Evolutionary conservation across 2,888 invertebrate genomes (phyloP).

Genomic region (Deroplatys truncata): DNA sequence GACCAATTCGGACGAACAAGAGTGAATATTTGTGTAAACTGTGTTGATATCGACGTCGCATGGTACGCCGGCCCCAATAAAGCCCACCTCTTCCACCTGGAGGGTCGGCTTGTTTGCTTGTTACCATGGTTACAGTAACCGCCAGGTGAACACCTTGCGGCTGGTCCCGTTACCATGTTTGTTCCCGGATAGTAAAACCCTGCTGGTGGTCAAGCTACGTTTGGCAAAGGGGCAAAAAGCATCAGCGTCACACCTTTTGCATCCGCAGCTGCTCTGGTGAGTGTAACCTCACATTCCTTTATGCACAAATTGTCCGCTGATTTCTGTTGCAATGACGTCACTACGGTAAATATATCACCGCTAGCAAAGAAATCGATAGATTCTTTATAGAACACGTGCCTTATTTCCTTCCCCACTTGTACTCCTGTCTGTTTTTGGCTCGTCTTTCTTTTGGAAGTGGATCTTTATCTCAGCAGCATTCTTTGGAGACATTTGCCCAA

Average conservation of each 20-base stretch:
- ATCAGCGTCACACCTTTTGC: not conserved
- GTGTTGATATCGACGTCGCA: not conserved
- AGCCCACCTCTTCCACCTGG: not conserved
- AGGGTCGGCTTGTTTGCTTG: not conserved
- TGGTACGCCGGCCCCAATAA: not conserved
- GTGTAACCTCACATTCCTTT: not conserved
- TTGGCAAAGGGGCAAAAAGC: not conserved
- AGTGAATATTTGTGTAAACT: no score
- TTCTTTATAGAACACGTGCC: not conserved
- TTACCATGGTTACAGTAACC: not conserved
- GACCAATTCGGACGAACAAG: no score
- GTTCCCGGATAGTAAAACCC: not conserved
- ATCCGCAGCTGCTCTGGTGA: not conserved
- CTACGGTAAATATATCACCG: not conserved
- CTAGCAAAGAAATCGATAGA: not conserved
- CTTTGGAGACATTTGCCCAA: no score
- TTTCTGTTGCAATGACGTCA: not conserved
- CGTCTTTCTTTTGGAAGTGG: not conserved
- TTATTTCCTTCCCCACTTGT: not conserved
- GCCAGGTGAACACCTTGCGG: not conserved
- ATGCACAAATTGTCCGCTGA: not conserved
- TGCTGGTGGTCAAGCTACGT: not conserved
- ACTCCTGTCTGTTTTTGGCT: not conserved
- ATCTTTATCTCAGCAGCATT: not conserved
- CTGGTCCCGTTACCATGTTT: not conserved